Evolutionary conservation across 2,797 vertebrate genomes (phyloP).

Genomic region (Smutsia temminckii): DNA sequence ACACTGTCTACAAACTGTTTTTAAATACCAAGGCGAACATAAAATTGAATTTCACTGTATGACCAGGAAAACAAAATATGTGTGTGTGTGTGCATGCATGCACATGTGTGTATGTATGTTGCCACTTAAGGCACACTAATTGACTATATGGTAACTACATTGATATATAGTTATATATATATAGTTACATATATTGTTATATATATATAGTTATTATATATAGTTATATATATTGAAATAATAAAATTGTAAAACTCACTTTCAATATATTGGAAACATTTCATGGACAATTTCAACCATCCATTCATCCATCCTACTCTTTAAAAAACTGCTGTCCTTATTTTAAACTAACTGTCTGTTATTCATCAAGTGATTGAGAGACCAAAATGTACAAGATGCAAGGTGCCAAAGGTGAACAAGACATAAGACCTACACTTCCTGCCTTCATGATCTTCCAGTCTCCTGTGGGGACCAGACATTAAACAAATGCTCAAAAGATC

Average conservation of each 20-base stretch:
- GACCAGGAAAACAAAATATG: slow-evolving; percentile 1
- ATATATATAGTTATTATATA: no score
- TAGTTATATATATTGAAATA: background rate
- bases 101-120: background rate
- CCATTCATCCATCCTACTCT: background rate
- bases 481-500: background rate
- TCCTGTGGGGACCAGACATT: background rate
- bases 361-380: background rate
- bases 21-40: slow-evolving; percentile 48
- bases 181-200: no score
- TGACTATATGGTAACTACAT: background rate
- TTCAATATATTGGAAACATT: background rate
- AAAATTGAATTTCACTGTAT: slow-evolving; percentile 28
- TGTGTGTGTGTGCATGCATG: background rate
- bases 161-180: background rate
- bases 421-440: background rate
- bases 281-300: background rate
- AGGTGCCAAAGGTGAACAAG: background rate
- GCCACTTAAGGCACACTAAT: background rate
- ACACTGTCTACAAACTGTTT: background rate
- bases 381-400: background rate
- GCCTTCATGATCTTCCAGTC: background rate
- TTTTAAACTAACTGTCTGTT: slow-evolving; percentile 38
- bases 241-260: slow-evolving; percentile 2
- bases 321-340: background rate